These are phyloP conservation scores for Acanthosoma haemorrhoidale DNA, from an alignment of 2,888 invertebrate genomes.

Conservation along the genomic window DNA sequence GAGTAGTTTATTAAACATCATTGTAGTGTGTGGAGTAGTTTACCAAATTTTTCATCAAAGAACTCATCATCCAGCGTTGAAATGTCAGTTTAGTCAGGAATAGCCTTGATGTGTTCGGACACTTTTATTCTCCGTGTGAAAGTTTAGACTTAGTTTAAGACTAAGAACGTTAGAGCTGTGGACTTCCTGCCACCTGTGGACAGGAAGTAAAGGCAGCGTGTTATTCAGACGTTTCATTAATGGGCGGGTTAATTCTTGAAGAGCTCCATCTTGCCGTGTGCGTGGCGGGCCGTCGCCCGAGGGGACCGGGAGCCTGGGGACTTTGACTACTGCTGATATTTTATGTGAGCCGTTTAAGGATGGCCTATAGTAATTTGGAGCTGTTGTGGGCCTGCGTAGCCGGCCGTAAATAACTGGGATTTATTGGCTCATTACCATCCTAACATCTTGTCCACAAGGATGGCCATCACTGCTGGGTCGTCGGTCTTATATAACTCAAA, in stretches of 20 bases:
- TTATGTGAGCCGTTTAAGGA: neutral
- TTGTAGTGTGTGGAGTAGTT: too few relatives aligned
- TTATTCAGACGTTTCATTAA: conserved; percentile 2
- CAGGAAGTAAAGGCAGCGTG: neutral
- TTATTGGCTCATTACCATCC: conserved; percentile 4
- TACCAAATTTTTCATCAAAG: too few relatives aligned
- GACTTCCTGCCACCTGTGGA: neutral
- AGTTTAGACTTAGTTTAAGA: too few relatives aligned
- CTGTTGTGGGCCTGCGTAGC: neutral
- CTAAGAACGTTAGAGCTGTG: too few relatives aligned
- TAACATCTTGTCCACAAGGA: conserved; percentile 4
- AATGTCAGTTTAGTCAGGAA: too few relatives aligned
- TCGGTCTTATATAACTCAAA: too few relatives aligned
- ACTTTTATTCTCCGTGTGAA: too few relatives aligned
- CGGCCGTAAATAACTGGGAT: neutral
- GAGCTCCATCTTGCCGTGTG: neutral
- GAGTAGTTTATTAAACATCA: too few relatives aligned
- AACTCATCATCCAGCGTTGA: too few relatives aligned
- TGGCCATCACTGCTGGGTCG: neutral
- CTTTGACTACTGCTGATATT: neutral
- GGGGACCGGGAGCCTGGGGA: neutral
- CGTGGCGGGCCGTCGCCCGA: neutral
- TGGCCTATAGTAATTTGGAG: conserved; percentile 9
- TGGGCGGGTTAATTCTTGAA: neutral
- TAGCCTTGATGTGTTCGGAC: too few relatives aligned